Percentiles rank a stretch among this genome's conserved stretches.
These are phyloP conservation scores for Lucilia cuprina DNA, from an alignment of 1,140 invertebrate genomes.

Conservation along the genomic window DNA sequence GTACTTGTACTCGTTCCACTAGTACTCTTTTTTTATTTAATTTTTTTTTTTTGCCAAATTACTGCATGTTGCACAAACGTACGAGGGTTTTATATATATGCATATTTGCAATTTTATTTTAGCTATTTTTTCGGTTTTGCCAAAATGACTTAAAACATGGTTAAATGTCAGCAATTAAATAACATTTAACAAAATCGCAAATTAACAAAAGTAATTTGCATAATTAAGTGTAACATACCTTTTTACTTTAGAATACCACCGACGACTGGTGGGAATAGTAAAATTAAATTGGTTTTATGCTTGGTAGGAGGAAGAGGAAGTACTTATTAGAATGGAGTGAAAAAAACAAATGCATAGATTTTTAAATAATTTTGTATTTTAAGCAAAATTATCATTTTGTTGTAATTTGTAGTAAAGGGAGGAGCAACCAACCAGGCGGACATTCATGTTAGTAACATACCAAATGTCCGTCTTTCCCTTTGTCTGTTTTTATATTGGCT, in stretches of 20 bases:
- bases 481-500: neutral
- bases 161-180: slow-evolving; percentile 7
- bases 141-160: neutral
- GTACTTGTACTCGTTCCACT: no score
- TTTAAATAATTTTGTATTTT: neutral
- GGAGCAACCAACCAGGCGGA: neutral
- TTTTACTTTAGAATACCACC: neutral
- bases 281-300: neutral
- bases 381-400: no score
- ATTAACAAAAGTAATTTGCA: slow-evolving; percentile 18
- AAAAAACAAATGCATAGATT: neutral
- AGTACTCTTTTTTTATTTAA: no score
- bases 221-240: slow-evolving; percentile 13
- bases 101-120: neutral
- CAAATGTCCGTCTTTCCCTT: no score
- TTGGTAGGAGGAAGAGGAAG: neutral
- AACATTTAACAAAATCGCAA: slow-evolving; percentile 12
- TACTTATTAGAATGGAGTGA: neutral
- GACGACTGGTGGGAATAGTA: neutral
- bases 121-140: neutral
- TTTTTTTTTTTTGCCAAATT: no score
- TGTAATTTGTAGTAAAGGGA: no score
- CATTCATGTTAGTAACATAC: neutral
- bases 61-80: neutral
- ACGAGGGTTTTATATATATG: neutral